Evolutionary conservation across 2,797 vertebrate species (phyloP).

Genomic region (Borostomias antarcticus): DNA sequence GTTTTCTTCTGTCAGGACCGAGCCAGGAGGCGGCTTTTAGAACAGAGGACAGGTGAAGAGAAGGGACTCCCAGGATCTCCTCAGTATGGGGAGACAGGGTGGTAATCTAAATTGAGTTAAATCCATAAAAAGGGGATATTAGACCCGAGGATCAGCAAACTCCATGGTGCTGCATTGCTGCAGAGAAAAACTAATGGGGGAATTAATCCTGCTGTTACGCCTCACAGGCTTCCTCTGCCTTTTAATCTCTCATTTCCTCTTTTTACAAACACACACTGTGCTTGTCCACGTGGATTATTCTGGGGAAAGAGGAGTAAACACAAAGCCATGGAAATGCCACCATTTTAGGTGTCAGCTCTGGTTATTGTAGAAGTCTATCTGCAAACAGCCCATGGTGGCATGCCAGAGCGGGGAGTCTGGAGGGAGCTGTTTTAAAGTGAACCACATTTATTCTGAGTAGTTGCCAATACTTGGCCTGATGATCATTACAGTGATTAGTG

Average conservation of each 20-base stretch:
- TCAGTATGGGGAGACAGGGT: conserved; percentile 17
- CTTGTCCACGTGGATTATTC: conserved; percentile 47
- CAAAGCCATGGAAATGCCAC: conserved; percentile 41
- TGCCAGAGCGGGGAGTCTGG: conserved; percentile 21
- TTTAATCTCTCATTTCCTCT: conserved; percentile 56
- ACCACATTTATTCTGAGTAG: conserved; percentile 40
- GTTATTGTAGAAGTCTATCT: conserved; percentile 46
- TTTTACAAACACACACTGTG: conserved; percentile 44
- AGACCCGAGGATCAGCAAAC: conserved; percentile 28
- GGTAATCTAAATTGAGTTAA: conserved; percentile 59
- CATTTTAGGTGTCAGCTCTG: conserved; percentile 51
- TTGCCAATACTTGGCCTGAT: conserved; percentile 45
- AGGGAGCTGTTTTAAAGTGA: conserved; percentile 36
- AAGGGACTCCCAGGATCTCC: conserved; percentile 37
- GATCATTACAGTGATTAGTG: conserved; percentile 44
- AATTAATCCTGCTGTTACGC: conserved; percentile 57
- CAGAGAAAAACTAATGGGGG: conserved; percentile 59
- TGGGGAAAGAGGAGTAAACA: conserved; percentile 38
- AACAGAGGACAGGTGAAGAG: not conserved
- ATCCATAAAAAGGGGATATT: conserved; percentile 59
- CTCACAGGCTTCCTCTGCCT: conserved; percentile 51
- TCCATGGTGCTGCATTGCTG: conserved; percentile 43
- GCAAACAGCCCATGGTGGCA: conserved; percentile 42
- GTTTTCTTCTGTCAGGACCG: conserved; percentile 41
- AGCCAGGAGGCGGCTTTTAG: conserved; percentile 11